A percentile compares a stretch with the other conserved stretches of the same genome.
These are phyloP conservation scores for Pempheris klunzingeri DNA, from an alignment of 2,797 vertebrate genomes.

Conservation along the genomic window DNA sequence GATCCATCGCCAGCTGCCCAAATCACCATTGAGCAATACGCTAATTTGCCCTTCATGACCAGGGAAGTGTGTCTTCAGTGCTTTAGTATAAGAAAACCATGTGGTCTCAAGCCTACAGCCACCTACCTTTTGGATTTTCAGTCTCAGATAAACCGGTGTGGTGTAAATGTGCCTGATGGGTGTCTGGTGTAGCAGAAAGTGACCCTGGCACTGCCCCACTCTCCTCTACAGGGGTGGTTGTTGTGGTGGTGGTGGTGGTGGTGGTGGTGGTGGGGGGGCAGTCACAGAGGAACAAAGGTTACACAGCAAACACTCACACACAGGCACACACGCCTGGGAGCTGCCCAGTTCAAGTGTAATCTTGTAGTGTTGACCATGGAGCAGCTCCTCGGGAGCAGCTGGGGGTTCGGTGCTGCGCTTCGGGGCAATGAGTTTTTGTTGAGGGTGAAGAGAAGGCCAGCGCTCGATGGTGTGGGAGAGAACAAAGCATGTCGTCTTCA, in stretches of 20 bases:
- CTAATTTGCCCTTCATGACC: not conserved
- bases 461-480: constrained; percentile 2
- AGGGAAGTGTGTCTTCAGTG: no score
- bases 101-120: no score
- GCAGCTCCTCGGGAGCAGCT: constrained; percentile 36
- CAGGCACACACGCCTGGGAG: constrained; percentile 30
- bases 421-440: constrained; percentile 38
- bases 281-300: constrained; percentile 20
- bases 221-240: constrained; percentile 6
- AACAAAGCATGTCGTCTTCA: constrained; percentile 20
- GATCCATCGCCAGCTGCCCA: not conserved
- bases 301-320: constrained; percentile 35
- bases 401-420: constrained; percentile 26
- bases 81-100: no score
- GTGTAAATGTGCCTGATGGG: constrained; percentile 15
- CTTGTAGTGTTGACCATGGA: constrained; percentile 43
- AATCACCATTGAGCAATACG: no score
- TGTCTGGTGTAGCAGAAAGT: constrained; percentile 2
- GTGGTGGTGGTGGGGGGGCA: constrained; percentile 20
- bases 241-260: no score
- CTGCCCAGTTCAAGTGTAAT: constrained; percentile 64
- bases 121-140: not conserved
- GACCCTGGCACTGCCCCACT: constrained; percentile 6
- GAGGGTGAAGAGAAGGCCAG: constrained; percentile 8
- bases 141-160: not conserved